Evolutionary conservation across 2,888 invertebrate species (phyloP).

Genomic region (Therioaphis trifolii): DNA sequence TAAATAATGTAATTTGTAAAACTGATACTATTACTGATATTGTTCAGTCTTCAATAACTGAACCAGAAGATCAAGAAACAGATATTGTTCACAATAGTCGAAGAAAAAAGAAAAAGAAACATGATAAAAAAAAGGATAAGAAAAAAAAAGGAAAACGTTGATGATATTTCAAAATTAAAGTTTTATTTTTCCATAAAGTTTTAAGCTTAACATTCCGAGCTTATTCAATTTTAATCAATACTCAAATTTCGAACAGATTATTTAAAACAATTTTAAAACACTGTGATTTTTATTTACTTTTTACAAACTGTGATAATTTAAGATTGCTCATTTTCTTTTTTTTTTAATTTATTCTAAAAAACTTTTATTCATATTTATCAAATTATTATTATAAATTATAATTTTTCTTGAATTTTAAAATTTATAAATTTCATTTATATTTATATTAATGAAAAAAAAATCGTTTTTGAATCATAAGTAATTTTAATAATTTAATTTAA

Average conservation of each 20-base stretch:
- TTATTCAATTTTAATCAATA: conserved; percentile 38
- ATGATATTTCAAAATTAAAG: conserved; percentile 40
- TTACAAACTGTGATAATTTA: conserved; percentile 61
- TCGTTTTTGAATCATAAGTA: too few species aligned
- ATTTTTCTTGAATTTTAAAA: not conserved
- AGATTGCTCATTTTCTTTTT: conserved; percentile 56
- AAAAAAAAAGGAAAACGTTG: conserved; percentile 59
- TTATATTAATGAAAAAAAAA: too few species aligned
- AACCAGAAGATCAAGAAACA: conserved; percentile 42
- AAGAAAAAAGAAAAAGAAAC: conserved; percentile 57
- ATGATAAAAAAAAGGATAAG: conserved; percentile 59
- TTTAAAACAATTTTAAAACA: conserved; percentile 28
- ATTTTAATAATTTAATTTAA: not conserved
- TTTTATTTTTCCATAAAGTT: conserved; percentile 6
- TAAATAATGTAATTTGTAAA: not conserved
- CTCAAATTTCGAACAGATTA: not conserved
- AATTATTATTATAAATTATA: not conserved
- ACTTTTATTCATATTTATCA: conserved; percentile 25
- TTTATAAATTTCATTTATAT: too few species aligned
- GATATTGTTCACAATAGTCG: conserved; percentile 43
- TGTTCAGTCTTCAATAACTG: conserved; percentile 1
- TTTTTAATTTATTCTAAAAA: conserved; percentile 13
- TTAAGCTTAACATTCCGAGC: conserved; percentile 57
- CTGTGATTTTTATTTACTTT: conserved; percentile 61
- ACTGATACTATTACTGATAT: not conserved